These are phyloP conservation scores for Rhinopomastus cyanomelas DNA, from an alignment of 2,113 vertebrate genomes.

Conservation along the genomic window DNA sequence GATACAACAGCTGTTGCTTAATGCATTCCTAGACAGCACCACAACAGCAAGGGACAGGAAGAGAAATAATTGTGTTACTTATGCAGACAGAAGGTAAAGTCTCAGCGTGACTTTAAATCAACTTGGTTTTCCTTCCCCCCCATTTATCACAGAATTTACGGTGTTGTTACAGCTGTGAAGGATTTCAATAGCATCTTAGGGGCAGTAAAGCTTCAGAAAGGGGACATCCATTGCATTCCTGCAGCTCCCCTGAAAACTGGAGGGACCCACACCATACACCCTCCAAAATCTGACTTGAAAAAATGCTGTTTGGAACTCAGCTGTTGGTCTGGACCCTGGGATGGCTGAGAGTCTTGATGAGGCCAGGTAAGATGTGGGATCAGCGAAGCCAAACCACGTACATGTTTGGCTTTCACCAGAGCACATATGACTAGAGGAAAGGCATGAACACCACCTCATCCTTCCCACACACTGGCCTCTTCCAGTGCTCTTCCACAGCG, in stretches of 20 bases:
- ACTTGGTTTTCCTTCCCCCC: not conserved
- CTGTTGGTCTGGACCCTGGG: not conserved
- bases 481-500: not conserved
- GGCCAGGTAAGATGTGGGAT: not conserved
- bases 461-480: rapidly evolving
- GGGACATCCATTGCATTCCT: not conserved
- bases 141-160: not conserved
- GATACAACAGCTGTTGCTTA: slow-evolving; percentile 24
- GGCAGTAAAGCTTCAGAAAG: not conserved
- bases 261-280: not conserved
- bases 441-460: rapidly evolving
- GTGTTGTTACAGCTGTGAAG: not conserved
- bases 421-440: not conserved
- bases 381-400: not conserved
- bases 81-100: not conserved
- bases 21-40: slow-evolving; percentile 38
- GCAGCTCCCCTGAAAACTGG: not conserved
- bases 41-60: not conserved
- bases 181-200: slow-evolving; percentile 15
- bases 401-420: not conserved
- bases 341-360: not conserved
- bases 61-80: not conserved
- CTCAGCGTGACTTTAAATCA: not conserved
- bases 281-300: not conserved
- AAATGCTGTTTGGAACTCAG: not conserved